phyloP scores from a whole-genome alignment of 2,797 vertebrate species.

The Megaceryle alcyon region DNA sequence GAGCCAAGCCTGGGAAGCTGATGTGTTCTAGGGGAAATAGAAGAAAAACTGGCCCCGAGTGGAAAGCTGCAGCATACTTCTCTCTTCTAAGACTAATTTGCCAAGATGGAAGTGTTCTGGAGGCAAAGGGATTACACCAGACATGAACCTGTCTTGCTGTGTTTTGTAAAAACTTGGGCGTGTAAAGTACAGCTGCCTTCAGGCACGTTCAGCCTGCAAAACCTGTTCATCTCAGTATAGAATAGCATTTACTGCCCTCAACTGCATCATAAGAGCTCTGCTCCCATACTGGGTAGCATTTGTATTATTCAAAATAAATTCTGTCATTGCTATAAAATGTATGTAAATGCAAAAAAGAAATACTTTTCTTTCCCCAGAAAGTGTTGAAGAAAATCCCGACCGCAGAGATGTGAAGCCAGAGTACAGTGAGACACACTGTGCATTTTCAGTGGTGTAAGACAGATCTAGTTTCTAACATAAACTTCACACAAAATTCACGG shows the following conservation, averaged over 20 bases:
- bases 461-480: background rate
- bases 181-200: constrained; percentile 48
- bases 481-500: background rate
- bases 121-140: constrained; percentile 63
- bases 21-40: background rate
- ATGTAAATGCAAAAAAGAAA: background rate
- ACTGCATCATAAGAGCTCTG: constrained; percentile 20
- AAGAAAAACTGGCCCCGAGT: background rate
- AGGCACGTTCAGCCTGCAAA: constrained; percentile 52
- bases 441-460: background rate
- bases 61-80: background rate
- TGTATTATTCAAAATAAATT: constrained; percentile 1
- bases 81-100: constrained; percentile 5
- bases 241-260: constrained; percentile 63
- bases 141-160: constrained; percentile 58
- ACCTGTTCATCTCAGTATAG: constrained; percentile 59
- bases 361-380: background rate
- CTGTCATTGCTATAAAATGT: background rate
- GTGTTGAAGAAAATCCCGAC: background rate
- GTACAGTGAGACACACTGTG: background rate
- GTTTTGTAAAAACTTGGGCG: constrained; percentile 57
- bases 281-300: background rate
- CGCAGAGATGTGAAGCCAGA: background rate
- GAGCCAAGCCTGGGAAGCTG: background rate
- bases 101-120: constrained; percentile 43